These are phyloP conservation scores for Caenorhabditis angaria DNA, from an alignment of 2,888 invertebrate genomes.

Conservation along the genomic window DNA sequence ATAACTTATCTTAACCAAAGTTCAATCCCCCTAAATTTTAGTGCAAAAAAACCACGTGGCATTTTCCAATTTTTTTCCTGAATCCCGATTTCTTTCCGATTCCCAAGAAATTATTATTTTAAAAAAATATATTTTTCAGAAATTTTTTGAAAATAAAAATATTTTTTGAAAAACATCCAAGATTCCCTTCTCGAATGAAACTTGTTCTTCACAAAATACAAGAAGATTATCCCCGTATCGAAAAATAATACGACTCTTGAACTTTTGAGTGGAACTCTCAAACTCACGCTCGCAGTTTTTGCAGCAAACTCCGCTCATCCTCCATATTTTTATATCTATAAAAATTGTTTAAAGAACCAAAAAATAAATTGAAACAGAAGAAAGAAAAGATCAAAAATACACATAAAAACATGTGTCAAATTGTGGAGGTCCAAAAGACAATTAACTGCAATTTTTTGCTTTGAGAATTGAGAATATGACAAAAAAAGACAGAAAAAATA, in stretches of 20 bases:
- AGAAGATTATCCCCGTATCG: too few species aligned
- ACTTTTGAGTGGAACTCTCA: neutral
- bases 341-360: neutral
- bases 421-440: neutral
- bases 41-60: too few species aligned
- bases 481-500: neutral
- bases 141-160: too few species aligned
- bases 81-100: too few species aligned
- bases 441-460: neutral
- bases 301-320: slow-evolving; percentile 35
- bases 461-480: neutral
- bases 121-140: too few species aligned
- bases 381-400: neutral
- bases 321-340: slow-evolving; percentile 24
- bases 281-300: slow-evolving; percentile 39
- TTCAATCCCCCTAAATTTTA: too few species aligned
- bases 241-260: neutral
- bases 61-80: too few species aligned
- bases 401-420: neutral
- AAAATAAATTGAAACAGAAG: slow-evolving; percentile 3
- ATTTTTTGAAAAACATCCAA: too few species aligned
- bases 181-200: too few species aligned
- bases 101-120: too few species aligned
- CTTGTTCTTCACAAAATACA: too few species aligned
- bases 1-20: too few species aligned